Conservation (phyloP, 2,888 invertebrate genomes). For the Megamerina dolium region DNA sequence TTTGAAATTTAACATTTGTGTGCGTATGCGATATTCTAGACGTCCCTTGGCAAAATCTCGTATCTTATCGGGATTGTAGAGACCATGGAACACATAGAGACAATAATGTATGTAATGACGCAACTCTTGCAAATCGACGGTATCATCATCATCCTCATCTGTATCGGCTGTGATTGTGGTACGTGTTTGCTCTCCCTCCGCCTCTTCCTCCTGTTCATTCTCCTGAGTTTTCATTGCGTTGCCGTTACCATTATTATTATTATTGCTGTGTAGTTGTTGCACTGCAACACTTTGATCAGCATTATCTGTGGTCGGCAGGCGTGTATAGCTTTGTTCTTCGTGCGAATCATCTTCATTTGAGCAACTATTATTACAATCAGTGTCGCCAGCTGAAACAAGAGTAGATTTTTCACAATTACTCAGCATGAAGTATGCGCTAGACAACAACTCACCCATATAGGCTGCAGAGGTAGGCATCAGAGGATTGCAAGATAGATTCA, state of each 20-base stretch:
- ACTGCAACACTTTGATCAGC: conserved; percentile 15
- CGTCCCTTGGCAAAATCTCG: conserved; percentile 38
- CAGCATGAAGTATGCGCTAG: neutral
- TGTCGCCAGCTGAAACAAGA: neutral
- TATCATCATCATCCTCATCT: conserved; percentile 12
- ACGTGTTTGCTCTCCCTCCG: neutral
- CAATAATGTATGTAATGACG: conserved; percentile 49
- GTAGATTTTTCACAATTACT: neutral
- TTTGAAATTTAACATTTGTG: conserved; percentile 48
- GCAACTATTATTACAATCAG: neutral
- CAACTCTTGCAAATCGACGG: conserved; percentile 16
- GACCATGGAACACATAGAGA: conserved; percentile 48
- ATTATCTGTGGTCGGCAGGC: conserved; percentile 30
- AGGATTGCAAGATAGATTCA: conserved; percentile 32
- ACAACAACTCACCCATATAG: too few relatives aligned
- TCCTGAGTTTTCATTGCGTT: neutral
- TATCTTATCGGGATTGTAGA: conserved; percentile 47
- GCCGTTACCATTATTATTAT: neutral
- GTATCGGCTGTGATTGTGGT: conserved; percentile 4
- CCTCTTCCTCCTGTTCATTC: neutral
- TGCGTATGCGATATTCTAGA: conserved; percentile 45
- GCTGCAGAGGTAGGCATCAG: too few relatives aligned
- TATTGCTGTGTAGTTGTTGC: neutral
- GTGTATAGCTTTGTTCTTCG: conserved; percentile 44
- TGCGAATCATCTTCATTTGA: conserved; percentile 39